Conservation (phyloP, 2,888 invertebrate genomes). For the Stenchaetothrips biformis region DNA sequence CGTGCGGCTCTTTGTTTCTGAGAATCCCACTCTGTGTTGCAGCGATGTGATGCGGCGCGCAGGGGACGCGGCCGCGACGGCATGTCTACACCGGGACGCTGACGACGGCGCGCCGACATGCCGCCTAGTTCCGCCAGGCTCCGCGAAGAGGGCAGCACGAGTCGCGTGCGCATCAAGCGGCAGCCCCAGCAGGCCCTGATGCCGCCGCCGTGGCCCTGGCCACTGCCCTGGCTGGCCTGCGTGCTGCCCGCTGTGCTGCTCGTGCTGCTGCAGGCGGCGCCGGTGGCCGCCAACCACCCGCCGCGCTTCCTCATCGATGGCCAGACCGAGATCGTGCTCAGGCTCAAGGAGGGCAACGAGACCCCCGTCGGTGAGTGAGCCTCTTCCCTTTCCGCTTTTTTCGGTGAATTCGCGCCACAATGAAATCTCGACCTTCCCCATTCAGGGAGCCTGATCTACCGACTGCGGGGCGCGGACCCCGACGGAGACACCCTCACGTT, state of each 20-base stretch:
- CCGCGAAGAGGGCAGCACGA: neutral
- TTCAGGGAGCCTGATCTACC: slow-evolving; percentile 75
- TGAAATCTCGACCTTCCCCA: neutral
- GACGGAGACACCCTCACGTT: slow-evolving; percentile 80
- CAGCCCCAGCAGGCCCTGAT: neutral
- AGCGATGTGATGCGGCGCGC: neutral
- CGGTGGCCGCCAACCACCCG: slow-evolving; percentile 58
- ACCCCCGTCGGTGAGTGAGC: slow-evolving; percentile 72
- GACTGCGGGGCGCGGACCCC: slow-evolving; percentile 74
- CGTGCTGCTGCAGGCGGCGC: neutral
- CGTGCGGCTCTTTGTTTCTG: too few species aligned
- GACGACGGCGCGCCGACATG: neutral
- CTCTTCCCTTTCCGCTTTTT: slow-evolving; percentile 30
- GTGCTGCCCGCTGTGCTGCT: neutral
- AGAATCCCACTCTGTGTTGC: neutral
- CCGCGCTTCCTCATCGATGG: slow-evolving; percentile 84
- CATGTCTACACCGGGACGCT: neutral
- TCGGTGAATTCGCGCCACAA: neutral
- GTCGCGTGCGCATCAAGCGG: neutral
- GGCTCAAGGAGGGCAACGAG: slow-evolving; percentile 81
- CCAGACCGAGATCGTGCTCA: slow-evolving; percentile 84
- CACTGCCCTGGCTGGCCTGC: neutral
- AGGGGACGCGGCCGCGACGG: neutral
- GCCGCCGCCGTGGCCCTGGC: neutral
- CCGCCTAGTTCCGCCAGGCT: neutral